Evolutionary conservation across 2,797 vertebrate genomes (phyloP).

Genomic region (Anguilla anguilla): DNA sequence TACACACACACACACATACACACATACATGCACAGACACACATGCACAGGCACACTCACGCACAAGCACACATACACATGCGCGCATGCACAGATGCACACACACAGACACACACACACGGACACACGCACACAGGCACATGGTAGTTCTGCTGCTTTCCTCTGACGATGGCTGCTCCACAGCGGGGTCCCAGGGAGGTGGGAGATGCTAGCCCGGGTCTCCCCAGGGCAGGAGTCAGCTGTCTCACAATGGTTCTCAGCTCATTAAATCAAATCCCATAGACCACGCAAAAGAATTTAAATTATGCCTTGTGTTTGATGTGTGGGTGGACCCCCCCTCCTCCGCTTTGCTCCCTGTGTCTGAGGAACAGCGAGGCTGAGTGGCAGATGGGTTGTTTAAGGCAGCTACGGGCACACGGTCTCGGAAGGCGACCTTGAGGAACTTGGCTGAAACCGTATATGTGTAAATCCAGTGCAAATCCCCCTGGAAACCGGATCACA

Average conservation of each 20-base stretch:
- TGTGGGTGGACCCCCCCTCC: constrained; percentile 54
- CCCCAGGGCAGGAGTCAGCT: constrained; percentile 62
- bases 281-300: constrained; percentile 73
- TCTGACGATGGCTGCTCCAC: neutral
- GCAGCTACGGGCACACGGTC: constrained; percentile 71
- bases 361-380: constrained; percentile 63
- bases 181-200: neutral
- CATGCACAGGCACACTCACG: constrained; percentile 29
- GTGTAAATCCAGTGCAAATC: constrained; percentile 78
- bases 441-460: constrained; percentile 90
- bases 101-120: constrained; percentile 26
- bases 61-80: constrained; percentile 24
- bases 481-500: constrained; percentile 88
- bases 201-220: constrained; percentile 12
- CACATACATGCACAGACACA: neutral
- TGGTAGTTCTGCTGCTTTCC: constrained; percentile 24
- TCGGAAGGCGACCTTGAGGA: constrained; percentile 81
- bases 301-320: constrained; percentile 69
- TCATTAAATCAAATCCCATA: constrained; percentile 65
- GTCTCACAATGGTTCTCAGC: constrained; percentile 13
- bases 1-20: neutral
- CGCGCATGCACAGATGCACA: constrained; percentile 35
- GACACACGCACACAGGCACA: constrained; percentile 27
- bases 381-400: constrained; percentile 74
- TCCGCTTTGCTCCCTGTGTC: constrained; percentile 36